Percentiles rank a stretch among this genome's conserved stretches.
phyloP scores from a whole-genome alignment of 1,140 invertebrate species.

The Marisa cornuarietis region DNA sequence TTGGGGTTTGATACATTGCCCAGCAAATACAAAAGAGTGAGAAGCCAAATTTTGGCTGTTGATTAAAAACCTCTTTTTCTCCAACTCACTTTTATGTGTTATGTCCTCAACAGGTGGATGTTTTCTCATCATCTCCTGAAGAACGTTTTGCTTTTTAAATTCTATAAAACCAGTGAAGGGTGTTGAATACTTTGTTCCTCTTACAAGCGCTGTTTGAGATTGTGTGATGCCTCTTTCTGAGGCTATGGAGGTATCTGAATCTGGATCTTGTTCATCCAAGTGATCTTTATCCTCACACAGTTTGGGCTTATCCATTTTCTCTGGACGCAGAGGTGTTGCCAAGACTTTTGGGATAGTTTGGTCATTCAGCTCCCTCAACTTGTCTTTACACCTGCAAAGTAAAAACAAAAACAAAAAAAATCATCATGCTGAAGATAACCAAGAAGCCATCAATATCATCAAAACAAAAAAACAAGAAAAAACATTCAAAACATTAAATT shows the following conservation, averaged over 20 bases:
- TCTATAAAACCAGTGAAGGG: neutral
- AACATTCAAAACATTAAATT: no score
- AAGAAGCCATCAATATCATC: no score
- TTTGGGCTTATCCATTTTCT: slow-evolving; percentile 6
- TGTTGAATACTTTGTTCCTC: neutral
- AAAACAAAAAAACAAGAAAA: no score
- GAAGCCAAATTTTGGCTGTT: no score
- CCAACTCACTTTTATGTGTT: no score
- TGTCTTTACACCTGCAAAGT: neutral
- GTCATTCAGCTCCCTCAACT: neutral
- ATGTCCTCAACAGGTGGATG: neutral
- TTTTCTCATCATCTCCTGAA: neutral
- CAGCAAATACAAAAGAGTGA: no score
- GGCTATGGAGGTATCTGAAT: neutral
- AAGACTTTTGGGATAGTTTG: slow-evolving; percentile 12
- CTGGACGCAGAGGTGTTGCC: neutral
- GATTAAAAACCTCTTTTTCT: no score
- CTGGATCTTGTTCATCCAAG: neutral
- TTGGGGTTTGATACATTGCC: no score
- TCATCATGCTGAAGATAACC: no score
- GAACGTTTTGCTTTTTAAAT: neutral
- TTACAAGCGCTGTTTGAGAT: neutral
- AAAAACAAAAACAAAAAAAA: neutral
- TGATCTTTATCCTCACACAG: neutral
- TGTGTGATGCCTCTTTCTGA: neutral